A percentile compares a stretch with the other conserved stretches of the same genome.
phyloP scores from a whole-genome alignment of 2,113 vertebrate species.

The Oxyruncus cristatus region DNA sequence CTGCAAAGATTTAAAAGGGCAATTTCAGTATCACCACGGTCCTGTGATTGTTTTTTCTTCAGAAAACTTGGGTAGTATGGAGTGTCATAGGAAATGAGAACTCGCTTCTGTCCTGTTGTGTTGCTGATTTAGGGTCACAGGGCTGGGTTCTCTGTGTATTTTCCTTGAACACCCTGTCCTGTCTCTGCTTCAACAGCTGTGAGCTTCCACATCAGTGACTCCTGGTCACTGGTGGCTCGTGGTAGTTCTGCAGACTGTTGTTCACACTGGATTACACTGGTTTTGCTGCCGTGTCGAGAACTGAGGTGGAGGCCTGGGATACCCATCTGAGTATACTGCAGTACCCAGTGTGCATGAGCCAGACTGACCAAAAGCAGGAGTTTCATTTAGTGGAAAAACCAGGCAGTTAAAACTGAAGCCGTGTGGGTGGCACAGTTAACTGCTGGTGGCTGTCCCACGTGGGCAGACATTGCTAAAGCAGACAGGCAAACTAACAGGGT shows the following conservation, averaged over 20 bases:
- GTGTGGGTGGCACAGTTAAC: not conserved
- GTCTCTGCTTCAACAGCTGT: not conserved
- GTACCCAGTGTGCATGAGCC: not conserved
- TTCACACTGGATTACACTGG: not conserved
- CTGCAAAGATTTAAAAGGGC: not conserved
- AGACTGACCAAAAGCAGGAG: not conserved
- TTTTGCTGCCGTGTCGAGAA: not conserved
- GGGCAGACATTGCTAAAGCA: not conserved
- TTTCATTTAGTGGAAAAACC: not conserved
- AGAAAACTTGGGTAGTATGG: not conserved
- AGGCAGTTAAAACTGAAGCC: not conserved
- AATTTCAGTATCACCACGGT: not conserved
- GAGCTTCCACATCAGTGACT: not conserved
- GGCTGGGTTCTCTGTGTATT: not conserved
- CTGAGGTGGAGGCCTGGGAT: not conserved
- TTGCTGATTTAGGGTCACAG: not conserved
- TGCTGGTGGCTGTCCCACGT: not conserved
- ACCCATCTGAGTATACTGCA: not conserved
- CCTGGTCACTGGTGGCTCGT: not conserved
- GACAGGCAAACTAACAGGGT: accelerated
- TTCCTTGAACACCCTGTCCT: not conserved
- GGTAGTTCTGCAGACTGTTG: not conserved
- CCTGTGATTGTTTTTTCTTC: not conserved
- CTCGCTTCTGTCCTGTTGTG: not conserved
- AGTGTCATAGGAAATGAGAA: not conserved